Evolutionary conservation across 2,888 invertebrate species (phyloP), one percentile per base, ranked within the genome.

Genomic region (Craniophora ligustri): DNA sequence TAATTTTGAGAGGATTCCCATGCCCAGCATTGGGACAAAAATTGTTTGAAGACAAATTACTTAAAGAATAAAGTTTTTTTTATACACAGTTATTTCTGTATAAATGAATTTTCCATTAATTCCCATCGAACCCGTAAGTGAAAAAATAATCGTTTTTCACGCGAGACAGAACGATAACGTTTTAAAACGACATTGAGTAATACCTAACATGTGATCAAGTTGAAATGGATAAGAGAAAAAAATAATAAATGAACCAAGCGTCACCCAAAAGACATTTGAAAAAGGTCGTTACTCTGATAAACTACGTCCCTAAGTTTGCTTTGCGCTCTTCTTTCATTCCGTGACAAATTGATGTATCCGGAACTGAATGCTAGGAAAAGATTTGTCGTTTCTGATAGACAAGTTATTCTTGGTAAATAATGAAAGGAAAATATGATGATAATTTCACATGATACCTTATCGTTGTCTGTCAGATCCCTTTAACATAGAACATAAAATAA

Each of bases 241-340:
- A 88, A 91, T 88, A 90, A 91, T 87, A 91, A 91, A 91, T 91
- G 91, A 90, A 89, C 87, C 86, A 76, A 82, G 84, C 85, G 90
- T 87, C 91, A 88, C 89, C 86, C 81, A 87, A 86, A 86, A 81
- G 88, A 89, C 89, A 90, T 91, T 90, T 86, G 86, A 84, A 86
- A 89, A 89, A 88, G 85, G 88, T 91, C 91, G 86, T 92, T 91
- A 89, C 87, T 83, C 89, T 89, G 88, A 91, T 91, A 90, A 90
- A 91, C 89, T 88, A 86, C 82, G 79, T 67, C 78, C 81, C 82
- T 79, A 83, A 85, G 84, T 88, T 72, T 86, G 86, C 86, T 86
- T 83, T 80, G 61, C 44, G 35, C 78, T 78, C 76, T 78, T 76
- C 81, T 80, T 82, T 82, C 83, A 76, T 69, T 75, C 67, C 59